These are phyloP conservation scores for Acronicta alni DNA, from an alignment of 2,888 invertebrate species.

Conservation along the genomic window DNA sequence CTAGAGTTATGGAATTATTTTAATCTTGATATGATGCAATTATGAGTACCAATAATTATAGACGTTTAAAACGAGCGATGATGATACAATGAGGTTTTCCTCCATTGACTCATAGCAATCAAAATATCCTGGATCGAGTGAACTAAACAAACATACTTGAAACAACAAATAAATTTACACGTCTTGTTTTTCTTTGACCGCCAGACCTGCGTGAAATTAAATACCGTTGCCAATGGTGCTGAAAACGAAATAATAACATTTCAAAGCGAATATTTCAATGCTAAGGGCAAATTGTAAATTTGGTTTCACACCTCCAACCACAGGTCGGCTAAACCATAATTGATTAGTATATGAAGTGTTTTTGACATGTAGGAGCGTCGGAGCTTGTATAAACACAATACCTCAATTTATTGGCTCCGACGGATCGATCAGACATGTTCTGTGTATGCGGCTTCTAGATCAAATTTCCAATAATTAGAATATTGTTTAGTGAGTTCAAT, in stretches of 20 bases:
- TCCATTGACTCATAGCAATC: slow-evolving; percentile 7
- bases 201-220: slow-evolving; percentile 9
- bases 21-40: not conserved
- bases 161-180: slow-evolving; percentile 20
- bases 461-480: not conserved
- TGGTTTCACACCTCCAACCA: not conserved
- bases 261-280: slow-evolving; percentile 1
- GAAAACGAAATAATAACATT: slow-evolving; percentile 8
- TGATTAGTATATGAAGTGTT: not conserved
- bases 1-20: slow-evolving; percentile 2
- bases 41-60: not conserved
- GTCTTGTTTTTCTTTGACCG: slow-evolving; percentile 15
- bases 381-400: not conserved
- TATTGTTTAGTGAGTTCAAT: not conserved
- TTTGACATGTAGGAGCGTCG: not conserved
- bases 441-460: not conserved
- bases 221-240: slow-evolving; percentile 1
- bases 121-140: slow-evolving; percentile 17
- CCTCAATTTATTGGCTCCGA: not conserved
- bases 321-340: not conserved
- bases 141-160: slow-evolving; percentile 8
- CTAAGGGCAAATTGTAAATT: not conserved
- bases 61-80: not conserved
- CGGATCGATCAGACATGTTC: not conserved
- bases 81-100: slow-evolving; percentile 2